phyloP scores from a whole-genome alignment of 2,113 vertebrate genomes.

The Rhodinocichla rosea region DNA sequence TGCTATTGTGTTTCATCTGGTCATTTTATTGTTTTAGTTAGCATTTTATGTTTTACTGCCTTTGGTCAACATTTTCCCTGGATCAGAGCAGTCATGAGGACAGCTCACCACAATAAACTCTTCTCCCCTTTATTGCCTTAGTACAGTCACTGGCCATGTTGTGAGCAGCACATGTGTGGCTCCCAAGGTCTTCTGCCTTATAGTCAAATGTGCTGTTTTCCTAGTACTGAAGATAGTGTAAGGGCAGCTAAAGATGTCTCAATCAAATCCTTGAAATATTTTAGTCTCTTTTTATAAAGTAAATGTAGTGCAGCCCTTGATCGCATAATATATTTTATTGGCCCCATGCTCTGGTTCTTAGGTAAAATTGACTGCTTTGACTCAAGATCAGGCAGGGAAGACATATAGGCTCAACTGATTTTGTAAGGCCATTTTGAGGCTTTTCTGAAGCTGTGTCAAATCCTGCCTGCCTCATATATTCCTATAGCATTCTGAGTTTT shows the following conservation, averaged over 20 bases:
- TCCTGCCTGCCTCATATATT: neutral
- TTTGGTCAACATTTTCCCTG: neutral
- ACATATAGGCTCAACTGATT: neutral
- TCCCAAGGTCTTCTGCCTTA: neutral
- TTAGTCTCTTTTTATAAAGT: neutral
- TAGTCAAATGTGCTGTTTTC: neutral
- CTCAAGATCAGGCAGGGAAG: neutral
- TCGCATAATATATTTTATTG: neutral
- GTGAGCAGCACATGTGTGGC: neutral
- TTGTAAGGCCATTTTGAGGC: neutral
- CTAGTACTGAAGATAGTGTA: neutral
- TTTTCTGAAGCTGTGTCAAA: neutral
- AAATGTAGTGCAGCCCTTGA: neutral
- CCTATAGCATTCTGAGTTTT: neutral
- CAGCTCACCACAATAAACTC: neutral
- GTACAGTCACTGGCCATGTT: neutral
- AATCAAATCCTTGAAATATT: neutral
- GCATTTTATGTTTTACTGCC: neutral
- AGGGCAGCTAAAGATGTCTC: neutral
- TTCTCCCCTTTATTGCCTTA: neutral
- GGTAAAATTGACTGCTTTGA: neutral
- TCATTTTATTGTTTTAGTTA: neutral
- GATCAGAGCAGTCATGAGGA: neutral
- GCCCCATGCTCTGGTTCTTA: neutral
- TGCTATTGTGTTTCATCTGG: slow-evolving; percentile 28